These are phyloP conservation scores for Sebastiscus tertius DNA, from an alignment of 2,797 vertebrate genomes.

Conservation along the genomic window DNA sequence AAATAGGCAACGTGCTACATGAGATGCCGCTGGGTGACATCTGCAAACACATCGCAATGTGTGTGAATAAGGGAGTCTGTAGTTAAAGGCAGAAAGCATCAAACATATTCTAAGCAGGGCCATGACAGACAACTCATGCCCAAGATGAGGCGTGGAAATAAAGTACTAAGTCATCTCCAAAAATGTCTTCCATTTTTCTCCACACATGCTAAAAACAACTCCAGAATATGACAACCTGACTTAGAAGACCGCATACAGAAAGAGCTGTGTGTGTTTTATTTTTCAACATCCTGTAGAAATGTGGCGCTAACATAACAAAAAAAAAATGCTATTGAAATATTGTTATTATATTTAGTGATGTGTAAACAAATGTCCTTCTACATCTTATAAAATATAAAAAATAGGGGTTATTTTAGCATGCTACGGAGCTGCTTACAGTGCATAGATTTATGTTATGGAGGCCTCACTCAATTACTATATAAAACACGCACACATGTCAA, in stretches of 20 bases:
- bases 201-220: constrained; percentile 31
- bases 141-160: constrained; percentile 82
- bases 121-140: constrained; percentile 88
- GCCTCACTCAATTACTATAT: background rate
- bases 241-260: constrained; percentile 20
- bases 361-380: background rate
- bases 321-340: background rate
- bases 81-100: constrained; percentile 32
- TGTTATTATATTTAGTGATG: constrained; percentile 37
- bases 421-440: background rate
- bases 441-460: background rate
- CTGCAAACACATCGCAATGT: constrained; percentile 31
- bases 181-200: constrained; percentile 28
- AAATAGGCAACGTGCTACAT: constrained; percentile 89
- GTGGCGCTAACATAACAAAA: constrained; percentile 38
- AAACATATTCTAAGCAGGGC: constrained; percentile 60
- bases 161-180: constrained; percentile 40
- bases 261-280: constrained; percentile 27
- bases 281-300: constrained; percentile 24
- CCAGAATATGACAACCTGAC: constrained; percentile 32
- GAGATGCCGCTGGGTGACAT: constrained; percentile 87
- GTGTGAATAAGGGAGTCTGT: constrained; percentile 25
- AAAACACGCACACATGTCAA: background rate
- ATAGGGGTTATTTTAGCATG: background rate
- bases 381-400: background rate